phyloP scores from a whole-genome alignment of 2,113 vertebrate genomes.

The Nothoprocta perdicaria region DNA sequence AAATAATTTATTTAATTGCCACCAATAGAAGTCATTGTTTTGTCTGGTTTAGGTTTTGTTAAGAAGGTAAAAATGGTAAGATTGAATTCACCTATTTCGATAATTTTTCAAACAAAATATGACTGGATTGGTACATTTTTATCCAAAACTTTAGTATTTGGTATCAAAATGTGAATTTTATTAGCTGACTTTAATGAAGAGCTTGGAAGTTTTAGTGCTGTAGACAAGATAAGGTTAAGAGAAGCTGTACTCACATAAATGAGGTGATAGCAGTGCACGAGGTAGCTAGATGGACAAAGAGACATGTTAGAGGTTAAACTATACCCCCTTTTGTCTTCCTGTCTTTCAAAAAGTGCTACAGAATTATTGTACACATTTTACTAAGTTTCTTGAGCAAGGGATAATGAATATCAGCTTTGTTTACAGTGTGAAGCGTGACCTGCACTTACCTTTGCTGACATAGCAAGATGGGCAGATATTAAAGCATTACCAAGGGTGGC shows the following conservation, averaged over 20 bases:
- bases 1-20: neutral
- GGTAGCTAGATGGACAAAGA: neutral
- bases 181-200: neutral
- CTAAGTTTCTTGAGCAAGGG: neutral
- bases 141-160: neutral
- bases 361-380: neutral
- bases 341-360: neutral
- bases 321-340: neutral
- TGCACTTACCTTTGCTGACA: neutral
- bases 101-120: neutral
- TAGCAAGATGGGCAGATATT: fast-evolving
- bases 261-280: neutral
- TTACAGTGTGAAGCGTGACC: neutral
- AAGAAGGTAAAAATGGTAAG: neutral
- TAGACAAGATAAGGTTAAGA: neutral
- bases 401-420: neutral
- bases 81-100: neutral
- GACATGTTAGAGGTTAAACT: neutral
- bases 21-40: neutral
- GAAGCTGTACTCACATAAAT: neutral
- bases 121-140: neutral
- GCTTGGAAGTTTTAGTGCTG: neutral
- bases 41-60: neutral
- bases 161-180: neutral
- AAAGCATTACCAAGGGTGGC: neutral